phyloP scores from a whole-genome alignment of 2,113 vertebrate genomes.

The Mus spicilegus region DNA sequence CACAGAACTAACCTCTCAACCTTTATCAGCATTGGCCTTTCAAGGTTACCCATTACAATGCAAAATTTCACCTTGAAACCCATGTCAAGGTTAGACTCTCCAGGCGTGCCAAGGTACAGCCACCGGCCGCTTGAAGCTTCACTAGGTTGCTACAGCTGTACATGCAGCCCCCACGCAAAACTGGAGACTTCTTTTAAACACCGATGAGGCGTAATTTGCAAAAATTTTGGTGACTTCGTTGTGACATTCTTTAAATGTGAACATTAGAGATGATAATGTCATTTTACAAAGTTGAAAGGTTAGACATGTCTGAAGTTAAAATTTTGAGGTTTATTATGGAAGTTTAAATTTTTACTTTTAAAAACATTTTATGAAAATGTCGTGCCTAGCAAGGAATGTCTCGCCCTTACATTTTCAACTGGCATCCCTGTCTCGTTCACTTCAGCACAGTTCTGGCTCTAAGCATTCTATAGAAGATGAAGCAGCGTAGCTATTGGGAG shows the following conservation, averaged over 20 bases:
- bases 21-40: slow-evolving; percentile 55
- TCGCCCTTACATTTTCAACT: no score
- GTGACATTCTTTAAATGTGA: neutral
- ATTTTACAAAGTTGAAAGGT: neutral
- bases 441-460: no score
- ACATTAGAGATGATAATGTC: neutral
- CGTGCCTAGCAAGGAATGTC: no score
- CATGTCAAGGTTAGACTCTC: slow-evolving; percentile 47
- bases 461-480: neutral
- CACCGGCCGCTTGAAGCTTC: neutral
- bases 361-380: no score
- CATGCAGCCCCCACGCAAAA: neutral
- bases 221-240: neutral
- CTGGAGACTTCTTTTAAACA: neutral
- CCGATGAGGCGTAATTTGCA: neutral
- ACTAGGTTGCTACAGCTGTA: neutral
- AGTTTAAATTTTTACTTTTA: no score
- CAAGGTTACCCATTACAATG: slow-evolving; percentile 10
- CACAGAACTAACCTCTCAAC: slow-evolving; percentile 46
- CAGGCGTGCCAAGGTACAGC: neutral
- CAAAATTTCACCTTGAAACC: slow-evolving; percentile 7
- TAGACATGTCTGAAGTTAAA: neutral
- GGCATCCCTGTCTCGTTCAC: no score
- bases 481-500: neutral
- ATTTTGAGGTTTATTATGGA: neutral